phyloP scores from a whole-genome alignment of 1,140 invertebrate species.

The Scaptomyza pallida region DNA sequence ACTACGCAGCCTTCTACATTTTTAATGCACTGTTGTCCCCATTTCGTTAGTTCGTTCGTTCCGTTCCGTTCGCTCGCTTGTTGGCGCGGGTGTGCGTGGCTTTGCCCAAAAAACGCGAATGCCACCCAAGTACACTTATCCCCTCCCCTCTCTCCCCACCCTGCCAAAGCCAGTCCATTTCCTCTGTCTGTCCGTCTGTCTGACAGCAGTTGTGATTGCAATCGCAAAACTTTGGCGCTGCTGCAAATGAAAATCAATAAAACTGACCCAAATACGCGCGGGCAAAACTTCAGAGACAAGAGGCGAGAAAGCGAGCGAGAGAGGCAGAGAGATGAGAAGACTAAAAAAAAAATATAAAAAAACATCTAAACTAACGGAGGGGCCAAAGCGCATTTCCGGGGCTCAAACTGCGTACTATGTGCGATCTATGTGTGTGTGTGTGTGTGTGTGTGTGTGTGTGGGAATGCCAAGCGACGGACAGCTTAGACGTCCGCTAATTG shows the following conservation, averaged over 20 bases:
- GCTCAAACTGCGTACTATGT: slow-evolving; percentile 3
- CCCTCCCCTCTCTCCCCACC: too few relatives aligned
- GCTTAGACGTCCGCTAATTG: slow-evolving; percentile 75
- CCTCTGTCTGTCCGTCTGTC: background rate
- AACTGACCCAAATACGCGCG: slow-evolving; percentile 79
- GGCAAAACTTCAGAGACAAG: slow-evolving; percentile 50
- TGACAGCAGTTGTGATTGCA: slow-evolving; percentile 70
- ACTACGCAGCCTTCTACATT: slow-evolving; percentile 43
- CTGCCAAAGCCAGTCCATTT: background rate
- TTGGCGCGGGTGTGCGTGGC: background rate
- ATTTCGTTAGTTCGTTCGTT: slow-evolving; percentile 5
- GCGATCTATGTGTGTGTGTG: slow-evolving; percentile 9
- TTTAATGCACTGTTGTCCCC: slow-evolving; percentile 53
- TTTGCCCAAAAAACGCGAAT: slow-evolving; percentile 17
- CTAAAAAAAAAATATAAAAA: background rate
- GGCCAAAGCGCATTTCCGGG: slow-evolving; percentile 70
- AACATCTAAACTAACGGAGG: slow-evolving; percentile 14
- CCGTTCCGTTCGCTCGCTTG: too few relatives aligned
- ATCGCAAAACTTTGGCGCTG: slow-evolving; percentile 45
- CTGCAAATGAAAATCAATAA: slow-evolving; percentile 69
- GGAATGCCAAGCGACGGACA: slow-evolving; percentile 45
- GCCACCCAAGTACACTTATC: background rate
- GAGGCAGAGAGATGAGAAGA: background rate
- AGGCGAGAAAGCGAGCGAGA: background rate
- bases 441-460: background rate